Conservation (phyloP, 2,113 vertebrate species). For the Micronycteris hirsuta region DNA sequence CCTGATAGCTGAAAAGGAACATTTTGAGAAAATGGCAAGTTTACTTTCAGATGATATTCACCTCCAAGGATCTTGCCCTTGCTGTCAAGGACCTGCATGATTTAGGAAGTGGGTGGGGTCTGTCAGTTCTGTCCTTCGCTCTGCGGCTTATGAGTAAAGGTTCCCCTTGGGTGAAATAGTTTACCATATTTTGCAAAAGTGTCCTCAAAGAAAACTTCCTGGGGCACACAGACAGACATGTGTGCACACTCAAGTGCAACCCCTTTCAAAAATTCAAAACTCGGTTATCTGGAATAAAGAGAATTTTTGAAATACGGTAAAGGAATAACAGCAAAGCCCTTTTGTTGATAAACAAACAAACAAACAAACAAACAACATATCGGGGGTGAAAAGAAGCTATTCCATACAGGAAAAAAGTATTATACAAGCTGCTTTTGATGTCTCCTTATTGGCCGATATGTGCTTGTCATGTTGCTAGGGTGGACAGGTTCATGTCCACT, state of each 20-base stretch:
- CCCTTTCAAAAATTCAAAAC: background rate
- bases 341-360: background rate
- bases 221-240: background rate
- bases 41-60: slow-evolving; percentile 31
- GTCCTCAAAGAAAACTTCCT: background rate
- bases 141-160: background rate
- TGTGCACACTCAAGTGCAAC: accelerated
- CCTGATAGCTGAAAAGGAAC: slow-evolving; percentile 12
- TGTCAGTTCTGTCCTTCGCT: background rate
- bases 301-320: background rate
- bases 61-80: background rate
- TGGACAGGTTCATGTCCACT: background rate
- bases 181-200: background rate
- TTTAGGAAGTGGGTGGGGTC: background rate
- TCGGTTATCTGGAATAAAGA: background rate
- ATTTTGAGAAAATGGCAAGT: slow-evolving; percentile 39
- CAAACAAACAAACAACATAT: background rate
- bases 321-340: background rate
- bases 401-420: background rate
- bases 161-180: background rate
- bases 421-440: background rate
- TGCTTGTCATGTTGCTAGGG: background rate
- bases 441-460: background rate
- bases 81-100: background rate
- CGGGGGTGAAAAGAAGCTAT: background rate